A percentile compares a stretch with the other conserved stretches of the same genome.
phyloP scores from a whole-genome alignment of 2,888 invertebrate species.

The Emmelina monodactyla region DNA sequence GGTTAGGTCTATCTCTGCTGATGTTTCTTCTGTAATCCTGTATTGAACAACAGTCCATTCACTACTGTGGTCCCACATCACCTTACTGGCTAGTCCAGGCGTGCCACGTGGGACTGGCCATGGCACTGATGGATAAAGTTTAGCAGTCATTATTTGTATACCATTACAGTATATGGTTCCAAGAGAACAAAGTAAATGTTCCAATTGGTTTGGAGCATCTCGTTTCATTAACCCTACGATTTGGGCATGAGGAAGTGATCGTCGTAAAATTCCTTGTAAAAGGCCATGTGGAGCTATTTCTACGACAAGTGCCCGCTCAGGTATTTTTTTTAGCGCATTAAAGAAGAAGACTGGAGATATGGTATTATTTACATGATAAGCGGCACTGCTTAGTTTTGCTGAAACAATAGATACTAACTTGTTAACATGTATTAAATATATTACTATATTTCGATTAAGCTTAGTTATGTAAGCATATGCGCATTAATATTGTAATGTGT shows the following conservation, averaged over 20 bases:
- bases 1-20: constrained; percentile 79
- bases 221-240: constrained; percentile 89
- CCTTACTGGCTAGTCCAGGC: constrained; percentile 84
- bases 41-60: constrained; percentile 89
- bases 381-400: constrained; percentile 85
- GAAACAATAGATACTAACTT: no score
- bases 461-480: no score
- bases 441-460: no score
- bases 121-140: constrained; percentile 77
- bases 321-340: constrained; percentile 85
- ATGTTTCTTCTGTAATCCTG: constrained; percentile 76
- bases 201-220: constrained; percentile 77
- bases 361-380: constrained; percentile 96
- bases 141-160: constrained; percentile 72
- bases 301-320: constrained; percentile 86
- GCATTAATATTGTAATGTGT: no score
- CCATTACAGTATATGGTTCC: constrained; percentile 83
- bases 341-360: constrained; percentile 93
- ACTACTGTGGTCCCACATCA: constrained; percentile 92
- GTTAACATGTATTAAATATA: no score
- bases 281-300: constrained; percentile 96
- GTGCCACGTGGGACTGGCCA: constrained; percentile 93
- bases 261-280: constrained; percentile 90
- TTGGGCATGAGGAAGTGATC: constrained; percentile 78
- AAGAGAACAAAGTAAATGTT: constrained; percentile 77